A percentile compares a stretch with the other conserved stretches of the same genome.
Conservation (phyloP, 2,797 vertebrate species). For the Glyptemys insculpta region DNA sequence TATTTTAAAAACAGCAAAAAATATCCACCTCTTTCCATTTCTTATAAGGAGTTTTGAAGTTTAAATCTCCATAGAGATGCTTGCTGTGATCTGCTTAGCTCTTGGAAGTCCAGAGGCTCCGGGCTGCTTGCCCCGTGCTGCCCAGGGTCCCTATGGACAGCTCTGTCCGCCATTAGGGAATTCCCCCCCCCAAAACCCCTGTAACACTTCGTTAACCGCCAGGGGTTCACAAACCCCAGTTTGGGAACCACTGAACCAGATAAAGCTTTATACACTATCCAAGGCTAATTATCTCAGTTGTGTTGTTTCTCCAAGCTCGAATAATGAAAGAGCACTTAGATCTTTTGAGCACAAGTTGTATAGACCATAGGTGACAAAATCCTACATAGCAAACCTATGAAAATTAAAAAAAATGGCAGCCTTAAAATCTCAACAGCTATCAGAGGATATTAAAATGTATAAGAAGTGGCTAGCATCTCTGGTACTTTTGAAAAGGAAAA, state of each 20-base stretch:
- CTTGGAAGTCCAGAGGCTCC: too few species aligned
- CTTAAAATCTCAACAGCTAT: conserved; percentile 48
- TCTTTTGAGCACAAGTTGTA: conserved; percentile 42
- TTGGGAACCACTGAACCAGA: not conserved
- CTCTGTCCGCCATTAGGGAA: too few species aligned
- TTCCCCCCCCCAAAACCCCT: too few species aligned
- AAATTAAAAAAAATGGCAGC: conserved; percentile 37
- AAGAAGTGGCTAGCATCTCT: conserved; percentile 11
- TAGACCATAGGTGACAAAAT: conserved; percentile 55
- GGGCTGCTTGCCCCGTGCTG: too few species aligned
- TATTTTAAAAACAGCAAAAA: too few species aligned
- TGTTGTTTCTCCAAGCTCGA: conserved; percentile 46
- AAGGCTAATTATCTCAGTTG: conserved; percentile 37
- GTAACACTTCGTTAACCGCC: too few species aligned
- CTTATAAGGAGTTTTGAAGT: too few species aligned
- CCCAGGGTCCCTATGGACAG: too few species aligned
- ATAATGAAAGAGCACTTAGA: conserved; percentile 52
- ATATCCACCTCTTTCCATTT: too few species aligned
- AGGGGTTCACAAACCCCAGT: too few species aligned
- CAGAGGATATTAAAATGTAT: conserved; percentile 48
- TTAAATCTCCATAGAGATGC: too few species aligned
- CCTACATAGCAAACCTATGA: conserved; percentile 38
- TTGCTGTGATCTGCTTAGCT: too few species aligned
- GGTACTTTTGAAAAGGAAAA: conserved; percentile 21
- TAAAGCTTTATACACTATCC: conserved; percentile 32